Evolutionary conservation across 1,140 invertebrate species (phyloP).

Genomic region (Holcopasites calliopsidis): DNA sequence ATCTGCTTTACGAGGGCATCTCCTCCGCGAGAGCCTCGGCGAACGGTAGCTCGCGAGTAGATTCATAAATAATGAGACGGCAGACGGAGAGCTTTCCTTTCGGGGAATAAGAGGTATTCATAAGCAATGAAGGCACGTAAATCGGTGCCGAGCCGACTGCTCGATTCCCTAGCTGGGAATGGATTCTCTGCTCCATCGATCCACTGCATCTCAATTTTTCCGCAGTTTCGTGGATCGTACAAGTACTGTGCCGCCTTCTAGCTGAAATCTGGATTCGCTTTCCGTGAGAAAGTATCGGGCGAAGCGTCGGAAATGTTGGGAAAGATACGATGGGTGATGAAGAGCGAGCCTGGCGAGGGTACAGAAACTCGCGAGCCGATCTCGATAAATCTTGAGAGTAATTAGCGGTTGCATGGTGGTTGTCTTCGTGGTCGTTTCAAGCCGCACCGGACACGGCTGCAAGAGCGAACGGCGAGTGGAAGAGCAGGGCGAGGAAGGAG

Average conservation of each 20-base stretch:
- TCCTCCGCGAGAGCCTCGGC: background rate
- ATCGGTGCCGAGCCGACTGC: constrained; percentile 23
- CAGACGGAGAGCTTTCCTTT: background rate
- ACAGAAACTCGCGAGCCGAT: constrained; percentile 18
- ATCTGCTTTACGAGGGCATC: constrained; percentile 49
- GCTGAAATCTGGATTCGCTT: constrained; percentile 22
- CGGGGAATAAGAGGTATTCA: constrained; percentile 52
- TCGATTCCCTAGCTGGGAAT: background rate
- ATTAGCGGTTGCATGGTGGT: constrained; percentile 61
- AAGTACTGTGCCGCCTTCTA: constrained; percentile 9
- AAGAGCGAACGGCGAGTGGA: no score
- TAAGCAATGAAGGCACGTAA: constrained; percentile 62
- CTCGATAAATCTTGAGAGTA: constrained; percentile 67
- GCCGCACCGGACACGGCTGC: background rate
- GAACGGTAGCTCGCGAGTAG: constrained; percentile 52
- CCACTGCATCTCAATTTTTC: constrained; percentile 17
- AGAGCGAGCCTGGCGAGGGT: background rate
- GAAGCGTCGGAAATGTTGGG: no score
- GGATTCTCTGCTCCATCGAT: background rate
- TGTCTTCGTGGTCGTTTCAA: constrained; percentile 27
- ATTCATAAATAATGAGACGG: constrained; percentile 67
- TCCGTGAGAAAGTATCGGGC: constrained; percentile 32
- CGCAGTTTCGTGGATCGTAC: constrained; percentile 22
- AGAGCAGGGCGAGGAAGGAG: constrained; percentile 3
- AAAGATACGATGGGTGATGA: background rate